phyloP scores from a whole-genome alignment of 2,797 vertebrate genomes.

The Thamnophis elegans region DNA sequence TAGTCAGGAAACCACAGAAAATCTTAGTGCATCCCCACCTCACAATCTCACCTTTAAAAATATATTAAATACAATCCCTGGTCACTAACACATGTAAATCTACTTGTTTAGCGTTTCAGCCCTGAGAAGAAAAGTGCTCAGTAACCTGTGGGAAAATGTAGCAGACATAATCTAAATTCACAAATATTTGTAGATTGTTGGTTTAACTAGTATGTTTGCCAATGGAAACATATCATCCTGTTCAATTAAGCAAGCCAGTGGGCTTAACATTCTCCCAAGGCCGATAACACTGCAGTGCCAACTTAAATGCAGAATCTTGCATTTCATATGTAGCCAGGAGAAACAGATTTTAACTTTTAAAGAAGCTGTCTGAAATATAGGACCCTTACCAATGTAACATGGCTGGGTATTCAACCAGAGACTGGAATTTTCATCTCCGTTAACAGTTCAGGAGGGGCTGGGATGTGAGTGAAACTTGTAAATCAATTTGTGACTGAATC shows the following conservation, averaged over 20 bases:
- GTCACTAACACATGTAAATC: background rate
- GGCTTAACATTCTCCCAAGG: background rate
- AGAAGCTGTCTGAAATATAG: background rate
- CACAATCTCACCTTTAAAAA: background rate
- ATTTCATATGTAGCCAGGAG: constrained; percentile 20
- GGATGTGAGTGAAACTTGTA: constrained; percentile 11
- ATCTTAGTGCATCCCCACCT: background rate
- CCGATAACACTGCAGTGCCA: background rate
- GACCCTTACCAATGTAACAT: background rate
- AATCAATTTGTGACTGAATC: constrained; percentile 48
- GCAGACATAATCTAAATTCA: background rate
- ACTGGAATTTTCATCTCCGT: constrained; percentile 20
- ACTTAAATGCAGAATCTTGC: background rate
- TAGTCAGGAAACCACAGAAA: background rate
- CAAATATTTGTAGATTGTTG: constrained; percentile 18
- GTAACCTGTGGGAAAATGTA: background rate
- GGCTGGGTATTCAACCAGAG: constrained; percentile 21
- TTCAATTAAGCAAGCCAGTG: constrained; percentile 6
- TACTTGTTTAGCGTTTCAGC: background rate
- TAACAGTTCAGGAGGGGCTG: background rate
- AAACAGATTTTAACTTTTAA: background rate
- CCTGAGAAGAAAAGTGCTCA: background rate
- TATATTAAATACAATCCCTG: background rate
- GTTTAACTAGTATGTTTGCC: background rate
- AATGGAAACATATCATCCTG: constrained; percentile 8